phyloP scores from a whole-genome alignment of 2,888 invertebrate species.

The Heliconius sara region DNA sequence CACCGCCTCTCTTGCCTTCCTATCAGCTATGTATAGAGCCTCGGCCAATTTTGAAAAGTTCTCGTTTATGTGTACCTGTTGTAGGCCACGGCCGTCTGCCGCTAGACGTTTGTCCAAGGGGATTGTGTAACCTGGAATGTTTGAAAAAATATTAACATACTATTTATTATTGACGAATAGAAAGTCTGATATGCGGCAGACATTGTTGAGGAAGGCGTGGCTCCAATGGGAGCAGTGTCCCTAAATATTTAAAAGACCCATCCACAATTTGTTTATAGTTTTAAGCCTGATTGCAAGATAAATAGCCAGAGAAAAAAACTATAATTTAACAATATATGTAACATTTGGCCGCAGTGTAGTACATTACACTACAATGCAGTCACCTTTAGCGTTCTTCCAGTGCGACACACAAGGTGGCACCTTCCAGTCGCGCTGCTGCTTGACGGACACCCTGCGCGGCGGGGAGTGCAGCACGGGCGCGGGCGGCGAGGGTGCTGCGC shows the following conservation, averaged over 20 bases:
- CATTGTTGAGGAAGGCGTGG: no score
- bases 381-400: constrained; percentile 99
- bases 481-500: constrained; percentile 99
- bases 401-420: constrained; percentile 99
- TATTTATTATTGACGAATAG: no score
- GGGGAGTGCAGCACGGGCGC: constrained; percentile 99
- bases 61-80: constrained; percentile 98
- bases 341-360: no score
- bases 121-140: constrained; percentile 93
- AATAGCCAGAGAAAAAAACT: no score
- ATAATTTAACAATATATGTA: no score
- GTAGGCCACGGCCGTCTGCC: constrained; percentile 98
- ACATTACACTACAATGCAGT: neutral
- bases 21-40: constrained; percentile 98
- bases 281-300: no score
- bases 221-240: no score
- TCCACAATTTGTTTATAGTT: no score
- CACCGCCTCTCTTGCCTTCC: constrained; percentile 98
- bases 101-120: constrained; percentile 98
- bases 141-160: neutral
- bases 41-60: constrained; percentile 99
- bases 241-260: no score
- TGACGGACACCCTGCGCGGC: constrained; percentile 97
- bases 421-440: constrained; percentile 99
- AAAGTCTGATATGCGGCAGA: no score